phyloP scores from a whole-genome alignment of 2,888 invertebrate species.

The Epinotia bilunana region DNA sequence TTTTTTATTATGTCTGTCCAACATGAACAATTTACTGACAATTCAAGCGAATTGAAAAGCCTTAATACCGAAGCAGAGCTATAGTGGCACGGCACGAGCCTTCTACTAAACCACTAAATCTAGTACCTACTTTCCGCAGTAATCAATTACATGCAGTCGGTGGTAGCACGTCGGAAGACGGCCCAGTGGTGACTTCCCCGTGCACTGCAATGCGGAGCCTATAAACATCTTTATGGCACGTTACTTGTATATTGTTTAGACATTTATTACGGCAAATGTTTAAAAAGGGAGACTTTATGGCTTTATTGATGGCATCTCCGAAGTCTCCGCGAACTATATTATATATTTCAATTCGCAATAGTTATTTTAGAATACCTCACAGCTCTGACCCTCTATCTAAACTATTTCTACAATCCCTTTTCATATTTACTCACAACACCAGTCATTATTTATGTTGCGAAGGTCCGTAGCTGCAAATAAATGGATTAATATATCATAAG shows the following conservation, averaged over 20 bases:
- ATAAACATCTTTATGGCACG: constrained; percentile 38
- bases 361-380: not conserved
- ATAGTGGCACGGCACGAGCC: constrained; percentile 15
- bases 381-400: not conserved
- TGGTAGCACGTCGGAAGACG: constrained; percentile 35
- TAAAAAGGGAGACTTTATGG: constrained; percentile 18
- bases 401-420: not conserved
- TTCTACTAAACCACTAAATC: constrained; percentile 25
- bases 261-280: constrained; percentile 23
- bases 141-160: constrained; percentile 44
- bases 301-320: constrained; percentile 7
- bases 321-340: too few relatives aligned
- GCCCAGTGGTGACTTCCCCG: constrained; percentile 43
- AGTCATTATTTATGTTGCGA: constrained; percentile 34
- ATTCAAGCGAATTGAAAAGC: not conserved
- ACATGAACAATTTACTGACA: too few relatives aligned
- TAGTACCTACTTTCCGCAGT: constrained; percentile 40
- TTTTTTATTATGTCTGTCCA: too few relatives aligned
- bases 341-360: not conserved
- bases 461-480: constrained; percentile 27
- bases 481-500: constrained; percentile 37
- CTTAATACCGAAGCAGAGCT: not conserved
- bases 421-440: constrained; percentile 18
- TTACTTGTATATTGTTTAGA: constrained; percentile 34
- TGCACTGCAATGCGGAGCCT: constrained; percentile 44